Conservation (phyloP, 2,797 vertebrate species). For the Rhodeus uyekii region DNA sequence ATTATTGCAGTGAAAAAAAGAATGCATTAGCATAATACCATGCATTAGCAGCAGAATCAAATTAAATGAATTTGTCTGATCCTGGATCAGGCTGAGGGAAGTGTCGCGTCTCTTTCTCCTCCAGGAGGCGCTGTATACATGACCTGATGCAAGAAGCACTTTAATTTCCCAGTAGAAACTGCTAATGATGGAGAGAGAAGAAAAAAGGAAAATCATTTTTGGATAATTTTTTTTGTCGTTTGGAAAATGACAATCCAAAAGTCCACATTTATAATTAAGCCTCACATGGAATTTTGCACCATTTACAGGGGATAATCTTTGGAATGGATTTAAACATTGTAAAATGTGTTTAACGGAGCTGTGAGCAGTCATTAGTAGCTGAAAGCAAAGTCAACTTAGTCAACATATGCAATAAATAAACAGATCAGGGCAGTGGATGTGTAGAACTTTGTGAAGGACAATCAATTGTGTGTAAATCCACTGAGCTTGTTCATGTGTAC, state of each 20-base stretch:
- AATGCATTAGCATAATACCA: background rate
- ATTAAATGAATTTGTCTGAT: background rate
- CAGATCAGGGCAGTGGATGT: background rate
- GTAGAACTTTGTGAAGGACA: background rate
- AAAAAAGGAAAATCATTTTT: too few species aligned
- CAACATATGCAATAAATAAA: background rate
- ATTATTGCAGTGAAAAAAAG: too few species aligned
- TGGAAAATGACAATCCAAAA: background rate
- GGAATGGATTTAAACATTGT: background rate
- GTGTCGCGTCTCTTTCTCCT: background rate
- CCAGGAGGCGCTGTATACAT: slow-evolving; percentile 17
- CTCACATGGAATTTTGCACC: background rate
- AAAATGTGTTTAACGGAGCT: background rate
- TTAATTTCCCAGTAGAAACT: background rate
- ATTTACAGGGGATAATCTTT: background rate
- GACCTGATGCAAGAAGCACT: background rate
- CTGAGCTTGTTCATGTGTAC: background rate
- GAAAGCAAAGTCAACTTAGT: background rate
- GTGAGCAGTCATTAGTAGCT: background rate
- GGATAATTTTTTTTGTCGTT: too few species aligned
- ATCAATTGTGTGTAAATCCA: background rate
- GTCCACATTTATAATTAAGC: background rate
- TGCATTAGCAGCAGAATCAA: background rate
- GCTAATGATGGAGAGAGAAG: background rate
- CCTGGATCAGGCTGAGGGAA: background rate